Percentiles rank a stretch among this genome's conserved stretches.
These are phyloP conservation scores for Terebella lapidaria DNA, from an alignment of 2,888 invertebrate species.

Conservation along the genomic window DNA sequence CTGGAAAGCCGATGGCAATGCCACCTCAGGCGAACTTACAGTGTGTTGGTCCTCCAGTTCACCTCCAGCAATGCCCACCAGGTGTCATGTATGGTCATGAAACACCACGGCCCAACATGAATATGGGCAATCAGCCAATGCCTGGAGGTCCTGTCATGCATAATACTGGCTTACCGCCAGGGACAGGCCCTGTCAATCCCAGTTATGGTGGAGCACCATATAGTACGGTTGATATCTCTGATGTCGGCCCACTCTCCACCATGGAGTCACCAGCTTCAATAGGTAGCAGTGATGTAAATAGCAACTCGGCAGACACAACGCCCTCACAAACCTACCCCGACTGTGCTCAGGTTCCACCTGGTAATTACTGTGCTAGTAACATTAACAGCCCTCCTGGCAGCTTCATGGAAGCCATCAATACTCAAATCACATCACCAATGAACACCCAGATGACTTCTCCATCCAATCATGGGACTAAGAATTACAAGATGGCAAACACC, in stretches of 20 bases:
- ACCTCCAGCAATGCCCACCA: too few relatives aligned
- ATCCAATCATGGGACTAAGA: conserved; percentile 5
- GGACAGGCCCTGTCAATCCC: too few relatives aligned
- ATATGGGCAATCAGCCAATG: too few relatives aligned
- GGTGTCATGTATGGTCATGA: too few relatives aligned
- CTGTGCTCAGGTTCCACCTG: conserved; percentile 44
- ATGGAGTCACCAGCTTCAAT: conserved; percentile 85
- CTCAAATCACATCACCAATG: conserved; percentile 20
- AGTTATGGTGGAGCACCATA: not conserved
- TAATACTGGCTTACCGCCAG: too few relatives aligned
- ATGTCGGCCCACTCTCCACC: not conserved
- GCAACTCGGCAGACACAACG: conserved; percentile 61
- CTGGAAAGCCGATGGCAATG: too few relatives aligned
- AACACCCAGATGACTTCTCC: conserved; percentile 18
- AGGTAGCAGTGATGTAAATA: conserved; percentile 71
- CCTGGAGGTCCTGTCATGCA: too few relatives aligned
- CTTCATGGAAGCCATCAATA: conserved; percentile 25
- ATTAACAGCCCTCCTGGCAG: conserved; percentile 21
- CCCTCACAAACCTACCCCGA: conserved; percentile 44
- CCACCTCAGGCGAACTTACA: too few relatives aligned
- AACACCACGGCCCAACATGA: too few relatives aligned
- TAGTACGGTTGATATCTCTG: not conserved
- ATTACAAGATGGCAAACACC: conserved; percentile 12
- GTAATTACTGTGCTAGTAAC: conserved; percentile 19
- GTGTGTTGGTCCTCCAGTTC: too few relatives aligned